Evolutionary conservation across 2,797 vertebrate species (phyloP).

Genomic region (Ambastaia sidthimunki): DNA sequence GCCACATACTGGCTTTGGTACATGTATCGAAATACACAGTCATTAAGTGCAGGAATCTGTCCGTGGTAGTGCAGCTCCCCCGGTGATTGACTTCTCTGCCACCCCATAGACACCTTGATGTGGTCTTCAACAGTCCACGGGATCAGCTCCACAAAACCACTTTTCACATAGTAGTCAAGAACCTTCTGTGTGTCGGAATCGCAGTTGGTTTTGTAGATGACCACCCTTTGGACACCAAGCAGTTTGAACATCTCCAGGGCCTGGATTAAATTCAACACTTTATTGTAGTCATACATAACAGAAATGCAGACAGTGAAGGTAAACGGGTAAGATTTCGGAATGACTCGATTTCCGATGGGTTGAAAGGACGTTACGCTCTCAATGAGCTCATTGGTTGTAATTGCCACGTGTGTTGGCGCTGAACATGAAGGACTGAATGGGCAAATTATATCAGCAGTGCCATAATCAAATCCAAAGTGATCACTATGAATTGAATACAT

Average conservation of each 20-base stretch:
- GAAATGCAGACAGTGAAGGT: slow-evolving; percentile 71
- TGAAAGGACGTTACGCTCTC: slow-evolving; percentile 23
- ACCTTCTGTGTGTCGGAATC: slow-evolving; percentile 55
- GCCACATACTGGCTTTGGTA: slow-evolving; percentile 69
- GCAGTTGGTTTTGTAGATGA: slow-evolving; percentile 66
- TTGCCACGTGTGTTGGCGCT: slow-evolving; percentile 52
- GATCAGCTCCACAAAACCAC: slow-evolving; percentile 69
- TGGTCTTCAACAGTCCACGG: slow-evolving; percentile 60
- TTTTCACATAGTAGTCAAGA: slow-evolving; percentile 66
- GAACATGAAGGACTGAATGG: slow-evolving; percentile 50
- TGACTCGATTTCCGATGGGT: slow-evolving; percentile 58
- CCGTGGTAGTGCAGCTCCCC: slow-evolving; percentile 72
- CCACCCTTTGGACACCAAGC: slow-evolving; percentile 66
- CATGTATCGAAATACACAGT: slow-evolving; percentile 75
- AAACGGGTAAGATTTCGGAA: slow-evolving; percentile 23
- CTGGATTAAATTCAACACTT: slow-evolving; percentile 70
- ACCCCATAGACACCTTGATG: slow-evolving; percentile 58
- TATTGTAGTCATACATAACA: slow-evolving; percentile 67
- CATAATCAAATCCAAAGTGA: slow-evolving; percentile 67
- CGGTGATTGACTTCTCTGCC: not conserved
- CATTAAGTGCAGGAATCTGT: slow-evolving; percentile 70
- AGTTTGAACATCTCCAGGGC: slow-evolving; percentile 69
- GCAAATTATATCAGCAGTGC: slow-evolving; percentile 68
- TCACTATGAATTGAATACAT: not conserved
- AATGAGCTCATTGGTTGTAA: slow-evolving; percentile 4